Evolutionary conservation across 1,140 invertebrate species (phyloP).

Genomic region (Pollicipes pollicipes): DNA sequence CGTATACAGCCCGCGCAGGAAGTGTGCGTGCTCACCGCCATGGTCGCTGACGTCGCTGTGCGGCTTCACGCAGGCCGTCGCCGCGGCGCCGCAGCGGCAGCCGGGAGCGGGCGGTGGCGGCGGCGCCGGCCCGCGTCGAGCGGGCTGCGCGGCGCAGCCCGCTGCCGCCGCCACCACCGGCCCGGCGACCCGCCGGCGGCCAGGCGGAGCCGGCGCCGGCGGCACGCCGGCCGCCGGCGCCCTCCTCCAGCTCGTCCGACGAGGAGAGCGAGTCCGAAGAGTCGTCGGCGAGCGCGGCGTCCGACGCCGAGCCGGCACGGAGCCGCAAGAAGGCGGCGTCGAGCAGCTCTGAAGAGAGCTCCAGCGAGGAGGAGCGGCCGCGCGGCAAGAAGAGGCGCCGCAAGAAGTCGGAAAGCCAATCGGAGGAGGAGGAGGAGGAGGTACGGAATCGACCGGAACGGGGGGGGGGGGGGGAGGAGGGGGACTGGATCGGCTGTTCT

Average conservation of each 20-base stretch:
- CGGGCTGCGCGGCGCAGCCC: too few species aligned
- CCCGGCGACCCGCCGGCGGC: too few species aligned
- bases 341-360: not conserved
- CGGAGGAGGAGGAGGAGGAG: not conserved
- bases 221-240: too few species aligned
- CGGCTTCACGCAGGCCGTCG: not conserved
- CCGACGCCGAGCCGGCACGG: not conserved
- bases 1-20: too few species aligned
- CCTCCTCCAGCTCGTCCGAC: not conserved
- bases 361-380: not conserved
- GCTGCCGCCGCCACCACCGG: too few species aligned
- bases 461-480: too few species aligned
- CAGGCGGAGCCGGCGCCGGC: too few species aligned
- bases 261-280: not conserved
- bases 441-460: not conserved
- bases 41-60: too few species aligned
- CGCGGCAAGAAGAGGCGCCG: not conserved
- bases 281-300: not conserved
- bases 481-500: too few species aligned
- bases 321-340: not conserved
- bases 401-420: not conserved
- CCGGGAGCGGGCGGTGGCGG: not conserved
- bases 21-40: not conserved
- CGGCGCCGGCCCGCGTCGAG: not conserved
- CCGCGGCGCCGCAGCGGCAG: not conserved